Evolutionary conservation across 2,888 invertebrate species (phyloP).

Genomic region (Prionchulus punctatus): DNA sequence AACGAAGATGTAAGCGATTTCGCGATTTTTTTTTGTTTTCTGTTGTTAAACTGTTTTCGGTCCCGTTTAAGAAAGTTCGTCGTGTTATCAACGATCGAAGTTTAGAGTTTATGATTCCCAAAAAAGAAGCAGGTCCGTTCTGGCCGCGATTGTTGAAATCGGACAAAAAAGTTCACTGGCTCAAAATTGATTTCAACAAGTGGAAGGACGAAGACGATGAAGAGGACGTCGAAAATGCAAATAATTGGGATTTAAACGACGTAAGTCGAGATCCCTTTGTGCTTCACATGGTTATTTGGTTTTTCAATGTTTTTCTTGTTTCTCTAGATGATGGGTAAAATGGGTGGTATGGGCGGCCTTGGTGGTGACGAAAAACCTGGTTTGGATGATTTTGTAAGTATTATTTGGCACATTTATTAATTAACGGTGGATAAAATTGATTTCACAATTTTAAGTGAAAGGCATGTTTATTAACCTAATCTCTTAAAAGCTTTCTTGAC

Average conservation of each 20-base stretch:
- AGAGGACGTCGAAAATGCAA: slow-evolving; percentile 52
- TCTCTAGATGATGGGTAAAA: slow-evolving; percentile 15
- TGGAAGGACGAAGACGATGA: slow-evolving; percentile 88
- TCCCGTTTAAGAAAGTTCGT: slow-evolving; percentile 31
- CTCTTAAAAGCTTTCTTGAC: no score
- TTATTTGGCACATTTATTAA: neutral
- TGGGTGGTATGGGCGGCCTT: slow-evolving; percentile 14
- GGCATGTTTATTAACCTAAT: no score
- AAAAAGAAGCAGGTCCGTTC: slow-evolving; percentile 34
- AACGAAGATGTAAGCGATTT: slow-evolving; percentile 10
- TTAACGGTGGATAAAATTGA: neutral
- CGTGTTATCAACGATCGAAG: slow-evolving; percentile 28
- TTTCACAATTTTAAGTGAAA: neutral
- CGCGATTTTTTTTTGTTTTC: neutral
- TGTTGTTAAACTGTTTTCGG: no score
- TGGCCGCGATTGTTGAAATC: slow-evolving; percentile 38
- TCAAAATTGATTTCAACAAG: slow-evolving; percentile 92
- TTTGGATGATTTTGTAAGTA: slow-evolving; percentile 2
- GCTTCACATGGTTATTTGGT: neutral
- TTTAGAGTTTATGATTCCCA: slow-evolving; percentile 33
- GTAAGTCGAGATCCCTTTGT: neutral
- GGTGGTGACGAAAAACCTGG: neutral
- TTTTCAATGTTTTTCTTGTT: no score
- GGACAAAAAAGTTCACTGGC: slow-evolving; percentile 54
- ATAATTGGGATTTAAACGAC: slow-evolving; percentile 10